Evolutionary conservation across 2,113 vertebrate species (phyloP), one percentile per base, ranked within the genome.

Genomic region (Cyprichromis sp.): DNA sequence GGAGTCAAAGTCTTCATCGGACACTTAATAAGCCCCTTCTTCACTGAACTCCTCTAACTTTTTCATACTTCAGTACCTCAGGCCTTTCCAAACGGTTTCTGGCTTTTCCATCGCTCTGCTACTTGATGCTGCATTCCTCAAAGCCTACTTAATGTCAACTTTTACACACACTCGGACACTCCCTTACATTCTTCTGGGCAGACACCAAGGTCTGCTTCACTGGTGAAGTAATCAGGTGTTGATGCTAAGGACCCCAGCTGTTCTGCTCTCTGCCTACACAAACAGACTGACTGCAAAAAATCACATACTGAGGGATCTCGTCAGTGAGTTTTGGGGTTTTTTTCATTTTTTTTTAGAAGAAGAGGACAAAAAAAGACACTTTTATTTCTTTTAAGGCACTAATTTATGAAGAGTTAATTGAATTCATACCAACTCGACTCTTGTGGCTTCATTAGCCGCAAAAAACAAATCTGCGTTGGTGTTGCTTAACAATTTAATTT

Each of bases 211-310:
- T 86, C 90, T 59, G 85, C 91, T 78, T 13, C 61, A 2, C 89
- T 91, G 95, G 87, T 50, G 83, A 86, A 90, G 90, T 57, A 84
- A 94, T 93, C 95, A 92, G 93, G 93, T 95, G 92, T 87, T 71
- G 91, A 91, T 71, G 91, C 89, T 82, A 3, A 89, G 59, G 86
- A 93, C 83, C 85, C 76, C 86, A 89, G 89, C 93, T 90, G 91
- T 59, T 89, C 80, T 1, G 31, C 57, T 55, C 84, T 26, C 61
- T 54, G 59, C 86, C 88, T 45, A 86, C 40, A 24, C 87, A 80
- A 24, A 79, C 57, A 14, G 26, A 80, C 81, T 54, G 26, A 81
- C 84, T 21, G 40, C 42, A 76, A 76, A 42, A 42, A 73, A 45
- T 47, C 90, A 79, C 76, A 66, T 3, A 31, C 47, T 53, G 82